A percentile compares a stretch with the other conserved stretches of the same genome.
Conservation (phyloP, 1,140 invertebrate genomes). For the Colletes latitarsis region DNA sequence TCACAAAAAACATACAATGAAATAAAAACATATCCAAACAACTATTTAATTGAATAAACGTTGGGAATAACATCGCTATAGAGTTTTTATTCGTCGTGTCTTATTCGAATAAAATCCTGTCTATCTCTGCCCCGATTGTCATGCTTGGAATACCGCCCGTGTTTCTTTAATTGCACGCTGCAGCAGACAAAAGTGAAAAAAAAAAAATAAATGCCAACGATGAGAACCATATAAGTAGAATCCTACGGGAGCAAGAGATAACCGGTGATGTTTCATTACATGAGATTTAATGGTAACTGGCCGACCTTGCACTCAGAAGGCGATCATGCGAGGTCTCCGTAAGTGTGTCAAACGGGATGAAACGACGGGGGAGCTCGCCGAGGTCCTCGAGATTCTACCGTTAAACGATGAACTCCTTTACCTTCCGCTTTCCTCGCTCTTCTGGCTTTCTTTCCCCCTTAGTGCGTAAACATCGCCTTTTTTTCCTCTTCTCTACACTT, state of each 20-base stretch:
- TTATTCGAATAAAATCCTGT: no score
- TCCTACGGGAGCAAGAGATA: slow-evolving; percentile 17
- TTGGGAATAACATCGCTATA: no score
- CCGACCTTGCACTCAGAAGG: slow-evolving; percentile 63
- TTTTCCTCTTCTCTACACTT: neutral
- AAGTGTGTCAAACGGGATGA: slow-evolving; percentile 69
- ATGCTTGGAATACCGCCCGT: slow-evolving; percentile 4
- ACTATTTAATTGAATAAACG: no score
- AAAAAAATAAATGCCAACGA: neutral
- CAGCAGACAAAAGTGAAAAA: neutral
- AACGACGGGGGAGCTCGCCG: slow-evolving; percentile 52
- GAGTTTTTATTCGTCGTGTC: no score
- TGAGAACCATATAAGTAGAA: slow-evolving; percentile 4
- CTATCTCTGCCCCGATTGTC: slow-evolving; percentile 1
- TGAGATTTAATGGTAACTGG: slow-evolving; percentile 61
- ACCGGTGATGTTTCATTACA: slow-evolving; percentile 15
- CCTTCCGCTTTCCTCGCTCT: slow-evolving; percentile 61
- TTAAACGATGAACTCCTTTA: slow-evolving; percentile 66
- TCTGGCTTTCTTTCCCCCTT: slow-evolving; percentile 51
- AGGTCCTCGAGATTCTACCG: slow-evolving; percentile 65
- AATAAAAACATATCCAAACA: no score
- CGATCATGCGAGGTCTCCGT: slow-evolving; percentile 58
- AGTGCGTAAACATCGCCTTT: slow-evolving; percentile 38
- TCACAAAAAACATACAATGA: no score
- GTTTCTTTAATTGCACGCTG: slow-evolving; percentile 1